Evolutionary conservation across 2,797 vertebrate species (phyloP).

Genomic region (Bradypodion pumilum): DNA sequence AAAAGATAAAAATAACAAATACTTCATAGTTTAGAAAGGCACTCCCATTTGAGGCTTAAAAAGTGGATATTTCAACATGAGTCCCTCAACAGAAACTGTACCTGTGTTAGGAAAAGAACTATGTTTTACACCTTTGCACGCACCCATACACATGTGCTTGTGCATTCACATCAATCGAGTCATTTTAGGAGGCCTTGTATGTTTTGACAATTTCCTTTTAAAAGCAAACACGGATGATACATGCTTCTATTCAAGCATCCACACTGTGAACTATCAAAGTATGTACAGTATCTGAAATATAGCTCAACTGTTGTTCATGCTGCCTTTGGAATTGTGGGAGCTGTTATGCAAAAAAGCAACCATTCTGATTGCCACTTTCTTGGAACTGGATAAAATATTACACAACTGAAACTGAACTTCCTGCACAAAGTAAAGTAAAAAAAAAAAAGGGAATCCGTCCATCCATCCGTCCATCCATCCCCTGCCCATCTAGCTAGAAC

Average conservation of each 20-base stretch:
- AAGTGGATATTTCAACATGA: constrained; percentile 9
- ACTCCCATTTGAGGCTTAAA: constrained; percentile 15
- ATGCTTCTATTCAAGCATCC: background rate
- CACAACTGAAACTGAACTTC: background rate
- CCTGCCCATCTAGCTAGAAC: too few species aligned
- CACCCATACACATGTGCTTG: too few species aligned
- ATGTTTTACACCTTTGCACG: constrained; percentile 42
- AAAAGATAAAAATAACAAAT: constrained; percentile 21
- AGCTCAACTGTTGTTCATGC: too few species aligned
- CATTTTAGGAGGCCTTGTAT: constrained; percentile 56
- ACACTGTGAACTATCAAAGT: background rate
- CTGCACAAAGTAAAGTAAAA: too few species aligned
- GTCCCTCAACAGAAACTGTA: constrained; percentile 14
- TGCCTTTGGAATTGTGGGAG: too few species aligned
- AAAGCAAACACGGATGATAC: background rate
- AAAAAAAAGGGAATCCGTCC: too few species aligned
- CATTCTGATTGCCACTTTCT: background rate
- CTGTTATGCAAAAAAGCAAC: too few species aligned
- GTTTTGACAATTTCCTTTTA: constrained; percentile 38
- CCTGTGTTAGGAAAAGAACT: constrained; percentile 43
- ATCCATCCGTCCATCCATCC: too few species aligned
- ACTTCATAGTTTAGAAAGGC: constrained; percentile 25
- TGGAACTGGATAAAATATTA: background rate
- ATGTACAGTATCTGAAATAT: background rate
- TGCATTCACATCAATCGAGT: background rate